Percentiles rank a stretch among this genome's conserved stretches.
These are phyloP conservation scores for Nesometra sesokonis DNA, from an alignment of 35 echinoderm and acorn worm species.

Conservation along the genomic window DNA sequence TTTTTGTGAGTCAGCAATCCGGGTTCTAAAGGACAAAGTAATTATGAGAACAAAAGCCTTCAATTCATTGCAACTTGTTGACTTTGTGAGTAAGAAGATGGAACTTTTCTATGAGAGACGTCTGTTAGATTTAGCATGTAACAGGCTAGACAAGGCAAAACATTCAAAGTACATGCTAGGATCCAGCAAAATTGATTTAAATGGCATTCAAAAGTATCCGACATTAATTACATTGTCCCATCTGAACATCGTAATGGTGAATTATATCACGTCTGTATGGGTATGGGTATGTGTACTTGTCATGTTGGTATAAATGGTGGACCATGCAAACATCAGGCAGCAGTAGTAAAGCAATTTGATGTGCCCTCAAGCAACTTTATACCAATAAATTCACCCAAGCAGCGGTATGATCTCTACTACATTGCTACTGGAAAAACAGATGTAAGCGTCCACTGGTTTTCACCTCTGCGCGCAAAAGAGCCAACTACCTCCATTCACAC, in stretches of 20 bases:
- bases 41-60: conserved; percentile 31
- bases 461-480: no score
- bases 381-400: neutral
- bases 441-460: no score
- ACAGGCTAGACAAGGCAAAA: conserved; percentile 1
- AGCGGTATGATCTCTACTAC: no score
- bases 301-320: conserved; percentile 29
- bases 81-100: conserved; percentile 39
- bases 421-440: no score
- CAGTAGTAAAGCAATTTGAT: conserved; percentile 21
- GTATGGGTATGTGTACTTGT: conserved; percentile 25
- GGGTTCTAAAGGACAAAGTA: conserved; percentile 62
- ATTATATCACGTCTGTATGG: conserved; percentile 11
- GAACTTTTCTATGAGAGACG: conserved; percentile 29
- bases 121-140: conserved; percentile 23
- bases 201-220: neutral
- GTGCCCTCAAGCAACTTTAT: conserved; percentile 11
- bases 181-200: neutral
- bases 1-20: conserved; percentile 52
- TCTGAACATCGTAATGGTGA: neutral
- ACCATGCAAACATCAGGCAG: conserved; percentile 41
- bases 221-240: neutral
- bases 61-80: conserved; percentile 33
- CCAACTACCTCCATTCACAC: no score
- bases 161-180: neutral